Evolutionary conservation across 2,888 invertebrate genomes (phyloP).

Genomic region (Hyalella azteca): DNA sequence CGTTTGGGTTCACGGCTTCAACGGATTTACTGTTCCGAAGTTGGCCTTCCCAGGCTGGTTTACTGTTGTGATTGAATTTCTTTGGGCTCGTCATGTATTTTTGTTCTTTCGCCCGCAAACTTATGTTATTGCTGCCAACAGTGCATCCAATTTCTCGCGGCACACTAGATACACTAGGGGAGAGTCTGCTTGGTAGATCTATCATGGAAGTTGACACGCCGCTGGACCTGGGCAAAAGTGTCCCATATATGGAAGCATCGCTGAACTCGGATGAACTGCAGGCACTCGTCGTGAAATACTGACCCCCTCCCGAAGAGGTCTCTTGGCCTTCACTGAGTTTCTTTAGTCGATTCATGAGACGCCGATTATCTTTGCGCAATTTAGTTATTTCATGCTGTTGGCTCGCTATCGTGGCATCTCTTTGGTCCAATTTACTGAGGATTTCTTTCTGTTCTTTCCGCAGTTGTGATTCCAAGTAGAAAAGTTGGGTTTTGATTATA

Average conservation of each 20-base stretch:
- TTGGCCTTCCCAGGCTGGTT: slow-evolving; percentile 1
- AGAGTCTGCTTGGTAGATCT: slow-evolving; percentile 11
- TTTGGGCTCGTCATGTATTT: neutral
- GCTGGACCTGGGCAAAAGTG: slow-evolving; percentile 19
- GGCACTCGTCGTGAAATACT: slow-evolving; percentile 39
- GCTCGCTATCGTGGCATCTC: slow-evolving; percentile 48
- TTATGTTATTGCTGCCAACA: slow-evolving; percentile 7
- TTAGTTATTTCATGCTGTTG: slow-evolving; percentile 54
- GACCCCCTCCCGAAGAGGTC: neutral
- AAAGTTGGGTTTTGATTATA: slow-evolving; percentile 48
- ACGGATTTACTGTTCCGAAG: neutral
- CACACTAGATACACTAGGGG: slow-evolving; percentile 1
- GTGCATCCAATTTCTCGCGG: neutral
- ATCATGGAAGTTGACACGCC: neutral
- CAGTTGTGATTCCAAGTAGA: slow-evolving; percentile 49
- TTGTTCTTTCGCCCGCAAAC: slow-evolving; percentile 4
- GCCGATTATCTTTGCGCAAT: slow-evolving; percentile 50
- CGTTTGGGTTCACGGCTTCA: slow-evolving; percentile 10
- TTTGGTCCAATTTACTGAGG: slow-evolving; percentile 48
- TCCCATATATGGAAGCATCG: neutral
- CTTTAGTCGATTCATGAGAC: slow-evolving; percentile 50
- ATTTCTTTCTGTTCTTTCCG: slow-evolving; percentile 53
- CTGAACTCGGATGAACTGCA: slow-evolving; percentile 44
- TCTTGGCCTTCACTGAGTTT: slow-evolving; percentile 48
- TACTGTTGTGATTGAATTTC: neutral